Conservation (phyloP, 2,113 vertebrate species). For the Hirundichthys speculiger region DNA sequence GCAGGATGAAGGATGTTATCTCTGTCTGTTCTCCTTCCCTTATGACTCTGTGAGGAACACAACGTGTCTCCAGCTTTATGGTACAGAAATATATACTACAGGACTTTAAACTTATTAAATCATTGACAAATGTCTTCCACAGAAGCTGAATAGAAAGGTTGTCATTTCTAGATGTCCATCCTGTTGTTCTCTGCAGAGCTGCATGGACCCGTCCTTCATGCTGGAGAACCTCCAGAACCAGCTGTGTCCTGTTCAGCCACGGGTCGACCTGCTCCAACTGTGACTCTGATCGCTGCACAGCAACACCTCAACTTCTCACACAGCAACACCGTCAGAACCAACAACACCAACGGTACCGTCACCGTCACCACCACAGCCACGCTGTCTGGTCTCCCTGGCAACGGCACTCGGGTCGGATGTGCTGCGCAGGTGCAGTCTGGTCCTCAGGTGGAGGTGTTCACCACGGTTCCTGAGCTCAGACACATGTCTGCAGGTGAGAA, state of each 20-base stretch:
- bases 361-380: slow-evolving; percentile 29
- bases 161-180: too few relatives aligned
- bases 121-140: too few relatives aligned
- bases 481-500: slow-evolving; percentile 12
- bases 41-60: not conserved
- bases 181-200: slow-evolving; percentile 41
- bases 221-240: not conserved
- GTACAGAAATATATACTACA: slow-evolving; percentile 21
- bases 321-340: not conserved
- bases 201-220: slow-evolving; percentile 27
- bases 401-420: slow-evolving; percentile 29
- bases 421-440: slow-evolving; percentile 3
- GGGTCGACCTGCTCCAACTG: slow-evolving; percentile 47
- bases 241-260: slow-evolving; percentile 56
- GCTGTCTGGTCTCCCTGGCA: not conserved
- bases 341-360: slow-evolving; percentile 40
- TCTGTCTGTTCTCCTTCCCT: slow-evolving; percentile 43
- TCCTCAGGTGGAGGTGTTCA: not conserved
- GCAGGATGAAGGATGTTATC: slow-evolving; percentile 53
- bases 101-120: too few relatives aligned
- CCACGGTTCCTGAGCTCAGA: not conserved
- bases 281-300: slow-evolving; percentile 12
- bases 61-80: slow-evolving; percentile 49
- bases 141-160: not conserved
- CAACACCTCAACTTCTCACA: not conserved